Evolutionary conservation across 2,113 vertebrate genomes (phyloP).

Genomic region (Etheostoma cragini): DNA sequence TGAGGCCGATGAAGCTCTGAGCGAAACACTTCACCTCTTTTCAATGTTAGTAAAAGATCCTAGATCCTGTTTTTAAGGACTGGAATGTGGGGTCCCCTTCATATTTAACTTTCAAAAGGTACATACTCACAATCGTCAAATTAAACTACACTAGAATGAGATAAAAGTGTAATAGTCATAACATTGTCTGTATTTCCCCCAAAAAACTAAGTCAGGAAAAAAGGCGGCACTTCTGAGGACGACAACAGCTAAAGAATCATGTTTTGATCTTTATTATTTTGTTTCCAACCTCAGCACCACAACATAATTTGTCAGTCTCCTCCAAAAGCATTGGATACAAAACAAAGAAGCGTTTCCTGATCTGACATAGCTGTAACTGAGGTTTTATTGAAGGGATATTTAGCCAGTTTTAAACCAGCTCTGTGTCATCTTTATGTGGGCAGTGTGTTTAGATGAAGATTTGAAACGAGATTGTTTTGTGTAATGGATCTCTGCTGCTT

Average conservation of each 20-base stretch:
- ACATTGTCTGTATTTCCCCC: no score
- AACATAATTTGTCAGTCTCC: no score
- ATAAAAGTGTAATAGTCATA: no score
- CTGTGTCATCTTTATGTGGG: no score
- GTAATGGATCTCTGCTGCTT: no score
- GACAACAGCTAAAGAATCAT: neutral
- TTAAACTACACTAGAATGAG: no score
- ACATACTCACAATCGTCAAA: no score
- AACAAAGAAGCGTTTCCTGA: neutral
- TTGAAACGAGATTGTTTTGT: no score
- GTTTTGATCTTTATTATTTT: neutral
- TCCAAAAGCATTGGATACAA: no score
- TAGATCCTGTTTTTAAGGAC: neutral
- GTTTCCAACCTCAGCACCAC: neutral
- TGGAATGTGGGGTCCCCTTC: neutral
- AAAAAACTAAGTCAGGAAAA: neutral
- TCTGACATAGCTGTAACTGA: neutral
- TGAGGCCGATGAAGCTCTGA: neutral
- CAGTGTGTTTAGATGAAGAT: no score
- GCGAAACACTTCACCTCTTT: neutral
- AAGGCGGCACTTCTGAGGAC: neutral
- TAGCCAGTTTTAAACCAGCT: no score
- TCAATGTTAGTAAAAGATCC: constrained; percentile 1
- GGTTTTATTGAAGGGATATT: neutral
- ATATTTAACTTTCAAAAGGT: no score